These are phyloP conservation scores for Drosophila paucipuncta DNA, from an alignment of 2,888 invertebrate genomes.

Conservation along the genomic window DNA sequence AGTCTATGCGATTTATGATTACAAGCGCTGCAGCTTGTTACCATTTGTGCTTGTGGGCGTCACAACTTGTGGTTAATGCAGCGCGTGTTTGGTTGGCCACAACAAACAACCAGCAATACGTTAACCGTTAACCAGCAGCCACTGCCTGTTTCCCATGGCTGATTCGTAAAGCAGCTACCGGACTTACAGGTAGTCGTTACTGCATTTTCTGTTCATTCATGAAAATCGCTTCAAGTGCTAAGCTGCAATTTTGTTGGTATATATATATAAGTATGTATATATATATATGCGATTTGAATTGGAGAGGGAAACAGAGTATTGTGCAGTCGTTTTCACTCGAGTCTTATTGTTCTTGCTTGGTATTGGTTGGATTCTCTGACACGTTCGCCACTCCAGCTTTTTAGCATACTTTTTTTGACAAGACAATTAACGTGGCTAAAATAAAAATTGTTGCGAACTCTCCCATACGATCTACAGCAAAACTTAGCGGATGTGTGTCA, in stretches of 20 bases:
- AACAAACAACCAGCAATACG: slow-evolving; percentile 9
- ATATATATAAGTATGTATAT: not conserved
- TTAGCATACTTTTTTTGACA: slow-evolving; percentile 60
- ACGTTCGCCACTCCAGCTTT: slow-evolving; percentile 13
- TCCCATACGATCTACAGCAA: slow-evolving; percentile 20
- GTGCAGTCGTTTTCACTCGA: not conserved
- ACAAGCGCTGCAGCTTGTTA: slow-evolving; percentile 35
- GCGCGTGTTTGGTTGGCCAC: slow-evolving; percentile 48
- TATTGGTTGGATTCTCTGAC: not conserved
- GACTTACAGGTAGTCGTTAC: slow-evolving; percentile 21
- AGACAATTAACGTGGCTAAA: slow-evolving; percentile 49
- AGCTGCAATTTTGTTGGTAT: slow-evolving; percentile 6
- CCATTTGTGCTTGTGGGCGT: slow-evolving; percentile 57
- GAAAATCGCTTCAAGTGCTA: slow-evolving; percentile 43
- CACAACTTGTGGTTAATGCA: slow-evolving; percentile 19
- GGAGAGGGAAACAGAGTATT: not conserved
- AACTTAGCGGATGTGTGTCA: slow-evolving; percentile 60
- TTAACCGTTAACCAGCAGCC: slow-evolving; percentile 31
- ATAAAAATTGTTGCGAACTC: slow-evolving; percentile 37
- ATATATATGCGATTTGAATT: no score
- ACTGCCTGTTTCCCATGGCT: slow-evolving; percentile 54
- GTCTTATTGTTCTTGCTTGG: not conserved
- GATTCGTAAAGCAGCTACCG: slow-evolving; percentile 31
- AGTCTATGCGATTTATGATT: slow-evolving; percentile 42
- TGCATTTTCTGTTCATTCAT: slow-evolving; percentile 57